Base-by-base conservation (phyloP, 2,888 invertebrate species). In the Biston betularia region DNA sequence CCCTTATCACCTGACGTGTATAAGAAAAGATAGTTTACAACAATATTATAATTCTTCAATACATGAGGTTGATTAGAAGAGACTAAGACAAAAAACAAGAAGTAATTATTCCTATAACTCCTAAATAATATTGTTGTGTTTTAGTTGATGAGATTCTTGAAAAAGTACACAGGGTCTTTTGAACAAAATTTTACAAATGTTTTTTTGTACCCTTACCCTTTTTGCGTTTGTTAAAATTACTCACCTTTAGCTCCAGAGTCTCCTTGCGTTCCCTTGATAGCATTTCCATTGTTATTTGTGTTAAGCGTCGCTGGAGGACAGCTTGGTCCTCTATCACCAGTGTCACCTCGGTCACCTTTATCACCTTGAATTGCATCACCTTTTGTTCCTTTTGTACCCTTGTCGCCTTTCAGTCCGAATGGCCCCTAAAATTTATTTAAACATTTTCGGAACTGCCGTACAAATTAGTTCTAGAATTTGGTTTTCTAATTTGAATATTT, bases 391-490 rank as follows among this genome's bases (percentile, higher is more conserved):
- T 96, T 96, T 15, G 91, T 87, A 69, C 97, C 97, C 88, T 96
- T 96, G 8, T 90, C 86, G 64, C 98, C 98, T 74, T 95, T 95
- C 0, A 87, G 77, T 71, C 98, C 98, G 57, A 93, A 86, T 6
- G 94, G 93, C 60, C 98, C 98, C 95, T 97, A 50, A 12, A 68
- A 65, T 10, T 12, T 15, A 38, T 14, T 10, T 10, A 11, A 10
- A 42, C 10, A 45, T 14, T 45, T 45, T 45, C n/a, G 6, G 14
- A 38, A 38, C 10, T 14, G 24, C 0, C 14, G 14, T 10, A 53
- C 24, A 38, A 9, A 11, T 52, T 45, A 8, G 15, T 38, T 42
- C 24, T 4, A 24, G 15, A 50, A 49, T 9, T 38, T 6, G 6
- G 38, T 15, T 15, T 35, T n/a, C 9, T 8, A 8, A 35, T 9